Conservation (phyloP, 2,888 invertebrate species). For the Elysia crispata region DNA sequence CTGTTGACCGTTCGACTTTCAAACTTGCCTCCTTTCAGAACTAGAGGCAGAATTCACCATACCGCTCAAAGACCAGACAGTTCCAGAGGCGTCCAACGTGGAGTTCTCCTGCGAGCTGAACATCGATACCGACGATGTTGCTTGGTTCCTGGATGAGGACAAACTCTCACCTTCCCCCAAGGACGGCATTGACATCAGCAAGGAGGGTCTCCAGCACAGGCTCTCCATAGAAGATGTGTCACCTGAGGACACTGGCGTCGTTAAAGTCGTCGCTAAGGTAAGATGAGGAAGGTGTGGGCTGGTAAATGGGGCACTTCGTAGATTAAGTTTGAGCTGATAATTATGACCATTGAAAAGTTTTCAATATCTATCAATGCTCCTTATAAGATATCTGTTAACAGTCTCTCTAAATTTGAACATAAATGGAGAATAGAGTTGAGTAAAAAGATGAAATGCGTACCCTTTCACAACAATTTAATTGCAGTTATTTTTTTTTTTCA, state of each 20-base stretch:
- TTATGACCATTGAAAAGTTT: too few relatives aligned
- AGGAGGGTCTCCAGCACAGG: conserved; percentile 59
- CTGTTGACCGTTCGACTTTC: neutral
- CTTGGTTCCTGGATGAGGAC: conserved; percentile 83
- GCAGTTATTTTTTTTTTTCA: too few relatives aligned
- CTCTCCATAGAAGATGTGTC: conserved; percentile 60
- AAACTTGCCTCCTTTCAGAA: conserved; percentile 79
- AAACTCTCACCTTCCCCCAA: conserved; percentile 74
- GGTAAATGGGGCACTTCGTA: too few relatives aligned
- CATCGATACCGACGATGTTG: conserved; percentile 86
- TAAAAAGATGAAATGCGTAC: too few relatives aligned
- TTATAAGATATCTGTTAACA: too few relatives aligned
- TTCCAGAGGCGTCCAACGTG: conserved; percentile 77
- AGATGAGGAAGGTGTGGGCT: too few relatives aligned
- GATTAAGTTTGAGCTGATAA: too few relatives aligned
- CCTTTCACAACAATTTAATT: too few relatives aligned
- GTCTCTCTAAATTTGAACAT: too few relatives aligned
- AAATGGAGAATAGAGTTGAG: too few relatives aligned
- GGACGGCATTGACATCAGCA: conserved; percentile 57
- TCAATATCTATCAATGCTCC: too few relatives aligned
- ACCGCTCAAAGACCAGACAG: conserved; percentile 86
- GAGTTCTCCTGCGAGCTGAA: conserved; percentile 90
- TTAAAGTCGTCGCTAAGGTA: conserved; percentile 53
- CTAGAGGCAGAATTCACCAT: conserved; percentile 92
- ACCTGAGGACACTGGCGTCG: conserved; percentile 60